These are phyloP conservation scores for Dromiciops gliroides DNA, from an alignment of 2,113 vertebrate genomes.

Conservation along the genomic window DNA sequence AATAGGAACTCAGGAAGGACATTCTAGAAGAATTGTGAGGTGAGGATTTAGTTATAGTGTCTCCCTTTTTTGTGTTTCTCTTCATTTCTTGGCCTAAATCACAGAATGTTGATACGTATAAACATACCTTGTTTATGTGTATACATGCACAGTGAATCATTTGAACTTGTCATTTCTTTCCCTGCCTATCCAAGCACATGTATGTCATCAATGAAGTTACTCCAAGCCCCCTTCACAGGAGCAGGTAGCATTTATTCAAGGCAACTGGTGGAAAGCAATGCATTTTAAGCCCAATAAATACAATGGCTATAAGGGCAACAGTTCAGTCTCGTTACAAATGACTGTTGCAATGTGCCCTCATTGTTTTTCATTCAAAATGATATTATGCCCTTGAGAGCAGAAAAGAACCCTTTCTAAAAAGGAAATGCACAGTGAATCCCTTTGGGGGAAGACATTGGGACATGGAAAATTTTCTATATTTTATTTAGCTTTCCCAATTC, in stretches of 20 bases:
- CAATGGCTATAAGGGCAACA: rapidly evolving
- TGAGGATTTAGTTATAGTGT: not conserved
- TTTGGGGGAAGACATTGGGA: conserved; percentile 66
- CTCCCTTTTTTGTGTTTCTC: not conserved
- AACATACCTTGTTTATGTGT: not conserved
- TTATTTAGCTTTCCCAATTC: conserved; percentile 13
- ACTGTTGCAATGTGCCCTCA: conserved; percentile 68
- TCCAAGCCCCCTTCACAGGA: not conserved
- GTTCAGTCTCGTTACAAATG: rapidly evolving
- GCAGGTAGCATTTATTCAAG: not conserved
- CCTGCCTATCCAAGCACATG: not conserved
- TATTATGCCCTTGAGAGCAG: conserved; percentile 73
- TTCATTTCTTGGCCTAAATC: not conserved
- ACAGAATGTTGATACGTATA: not conserved
- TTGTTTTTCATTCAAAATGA: conserved; percentile 75
- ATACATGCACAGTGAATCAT: not conserved
- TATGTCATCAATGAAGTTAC: rapidly evolving
- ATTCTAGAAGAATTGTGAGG: not conserved
- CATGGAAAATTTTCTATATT: conserved; percentile 68
- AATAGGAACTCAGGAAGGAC: not conserved
- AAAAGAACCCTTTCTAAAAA: conserved; percentile 55
- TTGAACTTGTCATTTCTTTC: not conserved
- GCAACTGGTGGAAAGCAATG: not conserved
- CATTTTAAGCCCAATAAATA: conserved; percentile 1
- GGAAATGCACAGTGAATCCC: conserved; percentile 70